Evolutionary conservation across 2,797 vertebrate species (phyloP).

Genomic region (Enteromius anoplus): DNA sequence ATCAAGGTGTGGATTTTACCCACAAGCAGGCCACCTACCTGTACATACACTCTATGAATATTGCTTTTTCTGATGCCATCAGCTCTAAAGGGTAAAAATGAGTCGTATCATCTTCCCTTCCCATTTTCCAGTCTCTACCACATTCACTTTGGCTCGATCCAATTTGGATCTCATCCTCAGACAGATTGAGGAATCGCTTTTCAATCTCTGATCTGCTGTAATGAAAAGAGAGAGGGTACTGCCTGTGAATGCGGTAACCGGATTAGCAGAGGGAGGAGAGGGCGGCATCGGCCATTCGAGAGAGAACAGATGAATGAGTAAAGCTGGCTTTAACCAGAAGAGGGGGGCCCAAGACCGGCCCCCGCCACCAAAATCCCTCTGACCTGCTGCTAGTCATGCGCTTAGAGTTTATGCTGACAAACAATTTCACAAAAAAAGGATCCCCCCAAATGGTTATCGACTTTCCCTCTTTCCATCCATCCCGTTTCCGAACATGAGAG

Average conservation of each 20-base stretch:
- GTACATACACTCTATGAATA: constrained; percentile 5
- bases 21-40: not conserved
- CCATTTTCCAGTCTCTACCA: constrained; percentile 9
- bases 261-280: constrained; percentile 46
- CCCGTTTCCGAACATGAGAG: not conserved
- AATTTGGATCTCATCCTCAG: constrained; percentile 48
- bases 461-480: constrained; percentile 20
- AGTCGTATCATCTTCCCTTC: constrained; percentile 28
- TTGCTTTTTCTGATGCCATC: constrained; percentile 25
- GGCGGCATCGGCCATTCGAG: constrained; percentile 28
- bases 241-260: constrained; percentile 51
- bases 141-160: constrained; percentile 39
- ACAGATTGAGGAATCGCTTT: constrained; percentile 51
- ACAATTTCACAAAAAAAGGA: constrained; percentile 30
- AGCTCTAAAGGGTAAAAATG: constrained; percentile 37
- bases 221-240: constrained; percentile 37
- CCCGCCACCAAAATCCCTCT: constrained; percentile 30
- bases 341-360: constrained; percentile 14
- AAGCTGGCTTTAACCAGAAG: constrained; percentile 49
- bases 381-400: constrained; percentile 43
- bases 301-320: constrained; percentile 52
- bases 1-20: constrained; percentile 22
- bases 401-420: constrained; percentile 47
- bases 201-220: constrained; percentile 52
- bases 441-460: constrained; percentile 34